Conservation (phyloP, 1,140 invertebrate species). For the Dinoponera quadriceps region DNA sequence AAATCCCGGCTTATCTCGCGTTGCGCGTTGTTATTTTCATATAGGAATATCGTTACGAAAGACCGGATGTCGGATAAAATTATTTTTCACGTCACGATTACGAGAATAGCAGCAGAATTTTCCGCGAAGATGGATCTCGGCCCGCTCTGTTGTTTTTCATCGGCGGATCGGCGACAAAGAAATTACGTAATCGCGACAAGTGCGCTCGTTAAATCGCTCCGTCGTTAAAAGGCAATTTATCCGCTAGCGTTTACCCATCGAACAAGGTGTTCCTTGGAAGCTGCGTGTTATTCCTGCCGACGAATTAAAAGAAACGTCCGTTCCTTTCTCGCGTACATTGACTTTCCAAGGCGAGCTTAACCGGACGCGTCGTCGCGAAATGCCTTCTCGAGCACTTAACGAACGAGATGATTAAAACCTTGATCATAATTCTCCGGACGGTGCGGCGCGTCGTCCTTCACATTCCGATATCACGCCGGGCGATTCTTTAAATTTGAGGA, state of each 20-base stretch:
- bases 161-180: no score
- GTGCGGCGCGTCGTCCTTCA: background rate
- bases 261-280: no score
- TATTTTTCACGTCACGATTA: no score
- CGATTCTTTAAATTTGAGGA: conserved; percentile 27
- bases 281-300: no score
- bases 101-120: no score
- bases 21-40: background rate
- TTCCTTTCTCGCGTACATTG: background rate
- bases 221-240: no score
- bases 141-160: no score
- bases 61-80: background rate
- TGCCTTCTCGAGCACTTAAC: conserved; percentile 19
- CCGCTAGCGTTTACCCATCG: no score
- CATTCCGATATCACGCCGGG: background rate
- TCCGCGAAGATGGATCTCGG: no score
- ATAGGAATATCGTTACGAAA: background rate
- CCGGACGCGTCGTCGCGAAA: background rate
- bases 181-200: no score
- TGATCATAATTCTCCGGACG: background rate
- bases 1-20: background rate
- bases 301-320: background rate
- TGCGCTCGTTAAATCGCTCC: no score
- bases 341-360: background rate
- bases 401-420: conserved; percentile 1